Evolutionary conservation across 2,113 vertebrate species (phyloP).

Genomic region (Erythrolamprus reginae): DNA sequence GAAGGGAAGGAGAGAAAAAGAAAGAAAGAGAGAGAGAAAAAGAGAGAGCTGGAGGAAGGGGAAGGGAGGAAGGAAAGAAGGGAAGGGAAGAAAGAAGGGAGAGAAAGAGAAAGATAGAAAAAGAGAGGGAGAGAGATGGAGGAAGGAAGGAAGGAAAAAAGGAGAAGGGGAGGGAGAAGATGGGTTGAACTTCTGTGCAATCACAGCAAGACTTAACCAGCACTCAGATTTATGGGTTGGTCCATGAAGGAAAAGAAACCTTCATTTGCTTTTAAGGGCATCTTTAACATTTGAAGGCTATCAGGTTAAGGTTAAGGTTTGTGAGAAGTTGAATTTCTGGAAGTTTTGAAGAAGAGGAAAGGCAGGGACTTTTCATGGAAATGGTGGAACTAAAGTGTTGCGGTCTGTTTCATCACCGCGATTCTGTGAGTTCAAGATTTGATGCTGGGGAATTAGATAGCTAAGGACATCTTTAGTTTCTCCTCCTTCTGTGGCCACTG

Average conservation of each 20-base stretch:
- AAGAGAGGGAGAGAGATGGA: too few relatives aligned
- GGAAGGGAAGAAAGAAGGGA: too few relatives aligned
- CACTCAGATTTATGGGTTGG: background rate
- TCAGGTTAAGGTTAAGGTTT: background rate
- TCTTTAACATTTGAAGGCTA: background rate
- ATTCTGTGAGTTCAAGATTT: background rate
- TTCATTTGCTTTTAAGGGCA: background rate
- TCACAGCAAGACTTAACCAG: background rate
- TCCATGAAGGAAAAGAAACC: background rate
- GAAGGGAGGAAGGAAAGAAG: too few relatives aligned
- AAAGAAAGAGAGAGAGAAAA: too few relatives aligned
- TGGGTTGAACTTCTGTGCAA: background rate
- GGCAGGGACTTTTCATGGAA: background rate
- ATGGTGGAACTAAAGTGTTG: background rate
- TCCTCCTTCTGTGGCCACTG: background rate
- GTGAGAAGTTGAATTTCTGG: background rate
- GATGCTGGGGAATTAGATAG: background rate
- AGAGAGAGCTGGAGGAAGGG: too few relatives aligned
- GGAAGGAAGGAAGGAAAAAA: too few relatives aligned
- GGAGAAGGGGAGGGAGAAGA: background rate
- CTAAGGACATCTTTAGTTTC: background rate
- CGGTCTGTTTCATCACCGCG: background rate
- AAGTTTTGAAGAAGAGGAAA: background rate
- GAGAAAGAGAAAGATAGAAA: too few relatives aligned
- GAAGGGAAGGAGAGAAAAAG: too few relatives aligned